Evolutionary conservation across 2,113 vertebrate species (phyloP).

Genomic region (Elgaria multicarinata): DNA sequence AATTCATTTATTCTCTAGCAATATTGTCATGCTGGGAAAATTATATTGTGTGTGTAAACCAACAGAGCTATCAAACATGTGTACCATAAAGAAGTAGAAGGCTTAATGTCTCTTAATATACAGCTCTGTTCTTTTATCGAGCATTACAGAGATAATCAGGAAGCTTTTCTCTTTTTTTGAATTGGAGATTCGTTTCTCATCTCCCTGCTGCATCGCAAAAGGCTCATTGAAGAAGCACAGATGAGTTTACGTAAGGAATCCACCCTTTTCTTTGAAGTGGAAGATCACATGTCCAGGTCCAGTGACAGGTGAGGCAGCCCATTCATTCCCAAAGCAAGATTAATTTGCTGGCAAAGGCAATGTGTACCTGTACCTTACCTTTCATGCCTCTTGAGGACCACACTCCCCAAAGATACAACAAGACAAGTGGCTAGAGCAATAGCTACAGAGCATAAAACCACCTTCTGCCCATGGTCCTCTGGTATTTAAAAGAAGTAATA

Average conservation of each 20-base stretch:
- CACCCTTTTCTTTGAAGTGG: background rate
- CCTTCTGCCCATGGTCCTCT: background rate
- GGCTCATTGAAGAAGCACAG: background rate
- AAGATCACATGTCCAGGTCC: background rate
- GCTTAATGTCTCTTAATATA: conserved; percentile 56
- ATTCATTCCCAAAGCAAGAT: background rate
- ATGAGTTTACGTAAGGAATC: too few relatives aligned
- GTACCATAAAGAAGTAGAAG: conserved; percentile 44
- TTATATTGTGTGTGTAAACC: conserved; percentile 67
- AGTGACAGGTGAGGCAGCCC: background rate
- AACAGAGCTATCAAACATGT: conserved; percentile 65
- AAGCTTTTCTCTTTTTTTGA: background rate
- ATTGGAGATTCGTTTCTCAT: conserved; percentile 22
- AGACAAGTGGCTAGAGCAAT: background rate
- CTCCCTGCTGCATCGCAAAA: background rate
- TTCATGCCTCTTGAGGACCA: background rate
- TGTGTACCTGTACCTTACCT: background rate
- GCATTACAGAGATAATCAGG: conserved; percentile 25
- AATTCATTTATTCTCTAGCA: conserved; percentile 66
- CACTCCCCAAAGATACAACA: background rate
- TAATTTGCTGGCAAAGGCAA: background rate
- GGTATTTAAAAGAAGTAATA: background rate
- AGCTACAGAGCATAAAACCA: background rate
- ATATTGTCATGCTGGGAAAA: conserved; percentile 67
- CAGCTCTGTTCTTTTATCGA: conserved; percentile 45